phyloP scores from a whole-genome alignment of 2,888 invertebrate species.

The Fissipunctia ypsillon region DNA sequence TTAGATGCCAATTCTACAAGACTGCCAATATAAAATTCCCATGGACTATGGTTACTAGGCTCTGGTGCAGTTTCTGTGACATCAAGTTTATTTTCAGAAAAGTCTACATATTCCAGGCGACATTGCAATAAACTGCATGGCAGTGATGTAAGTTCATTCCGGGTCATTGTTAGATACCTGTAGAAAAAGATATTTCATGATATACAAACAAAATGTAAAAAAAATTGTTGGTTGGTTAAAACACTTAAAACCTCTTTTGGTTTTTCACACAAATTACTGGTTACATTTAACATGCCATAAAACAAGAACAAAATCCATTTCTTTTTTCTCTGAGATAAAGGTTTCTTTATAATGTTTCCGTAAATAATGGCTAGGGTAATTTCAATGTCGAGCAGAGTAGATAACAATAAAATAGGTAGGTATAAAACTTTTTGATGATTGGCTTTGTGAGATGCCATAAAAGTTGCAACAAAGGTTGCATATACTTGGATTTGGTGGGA shows the following conservation, averaged over 20 bases:
- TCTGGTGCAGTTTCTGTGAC: conserved; percentile 56
- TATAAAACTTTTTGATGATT: neutral
- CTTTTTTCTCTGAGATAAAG: neutral
- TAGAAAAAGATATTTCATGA: conserved; percentile 40
- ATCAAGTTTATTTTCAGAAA: conserved; percentile 90
- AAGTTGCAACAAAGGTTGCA: neutral
- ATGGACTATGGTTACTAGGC: conserved; percentile 67
- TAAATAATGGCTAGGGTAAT: neutral
- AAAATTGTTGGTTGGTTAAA: neutral
- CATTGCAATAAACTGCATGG: conserved; percentile 92
- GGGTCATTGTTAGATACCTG: conserved; percentile 89
- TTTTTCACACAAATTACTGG: neutral
- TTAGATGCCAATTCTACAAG: conserved; percentile 90
- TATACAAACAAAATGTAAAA: neutral
- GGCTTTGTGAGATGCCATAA: neutral
- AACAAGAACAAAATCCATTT: neutral
- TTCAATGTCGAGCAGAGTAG: no score
- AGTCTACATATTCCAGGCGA: conserved; percentile 89
- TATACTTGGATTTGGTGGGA: neutral
- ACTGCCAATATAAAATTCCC: conserved; percentile 85
- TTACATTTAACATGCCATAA: neutral
- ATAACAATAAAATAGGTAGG: no score
- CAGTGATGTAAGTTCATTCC: conserved; percentile 88
- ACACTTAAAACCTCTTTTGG: neutral
- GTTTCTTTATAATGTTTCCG: neutral